Conservation (phyloP, 2,797 vertebrate species). For the Tamandua tetradactyla region DNA sequence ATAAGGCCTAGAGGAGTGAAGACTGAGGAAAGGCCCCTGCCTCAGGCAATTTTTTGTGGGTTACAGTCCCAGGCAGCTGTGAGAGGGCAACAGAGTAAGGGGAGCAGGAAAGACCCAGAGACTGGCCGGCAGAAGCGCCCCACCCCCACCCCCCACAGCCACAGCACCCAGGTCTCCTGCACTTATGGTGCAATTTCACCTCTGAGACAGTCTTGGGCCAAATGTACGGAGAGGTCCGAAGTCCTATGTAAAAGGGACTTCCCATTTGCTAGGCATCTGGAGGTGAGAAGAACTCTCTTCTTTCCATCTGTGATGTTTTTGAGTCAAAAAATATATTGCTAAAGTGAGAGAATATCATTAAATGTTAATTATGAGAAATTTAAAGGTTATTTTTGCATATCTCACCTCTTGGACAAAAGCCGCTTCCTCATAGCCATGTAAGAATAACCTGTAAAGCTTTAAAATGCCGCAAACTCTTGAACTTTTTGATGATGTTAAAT, state of each 20-base stretch:
- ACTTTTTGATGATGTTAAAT: constrained; percentile 71
- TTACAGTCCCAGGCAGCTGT: accelerated
- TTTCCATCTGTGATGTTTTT: constrained; percentile 44
- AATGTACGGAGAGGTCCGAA: neutral
- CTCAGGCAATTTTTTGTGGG: accelerated
- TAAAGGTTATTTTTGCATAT: constrained; percentile 88
- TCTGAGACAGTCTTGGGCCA: neutral
- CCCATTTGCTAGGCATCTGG: constrained; percentile 39
- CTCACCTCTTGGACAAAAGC: constrained; percentile 87
- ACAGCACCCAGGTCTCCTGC: neutral
- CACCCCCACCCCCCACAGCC: no score
- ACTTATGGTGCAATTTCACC: neutral
- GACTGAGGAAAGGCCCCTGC: neutral
- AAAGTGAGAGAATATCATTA: constrained; percentile 81
- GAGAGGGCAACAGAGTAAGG: neutral
- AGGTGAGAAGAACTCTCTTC: constrained; percentile 22
- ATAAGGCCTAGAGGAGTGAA: neutral
- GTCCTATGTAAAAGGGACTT: neutral
- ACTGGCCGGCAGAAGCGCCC: accelerated
- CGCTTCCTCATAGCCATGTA: constrained; percentile 74
- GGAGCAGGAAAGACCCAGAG: neutral
- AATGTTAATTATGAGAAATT: constrained; percentile 87
- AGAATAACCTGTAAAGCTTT: constrained; percentile 81
- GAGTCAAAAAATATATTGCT: constrained; percentile 69
- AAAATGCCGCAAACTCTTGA: constrained; percentile 75